Base-by-base conservation (phyloP, 1,140 invertebrate genomes). In the Heliconius eleuchia region DNA sequence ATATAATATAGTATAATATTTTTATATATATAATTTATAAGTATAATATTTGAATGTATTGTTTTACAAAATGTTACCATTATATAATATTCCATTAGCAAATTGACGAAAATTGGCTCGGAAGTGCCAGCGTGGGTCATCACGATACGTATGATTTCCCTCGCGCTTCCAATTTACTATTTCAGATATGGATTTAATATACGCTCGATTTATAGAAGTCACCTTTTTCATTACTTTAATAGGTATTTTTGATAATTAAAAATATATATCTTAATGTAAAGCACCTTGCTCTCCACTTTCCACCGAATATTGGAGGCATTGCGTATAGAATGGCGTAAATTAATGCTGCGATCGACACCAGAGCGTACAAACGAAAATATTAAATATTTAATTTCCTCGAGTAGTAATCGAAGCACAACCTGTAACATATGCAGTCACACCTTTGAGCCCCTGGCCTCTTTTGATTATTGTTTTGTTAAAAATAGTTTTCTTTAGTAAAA, bases 121-220 rank as follows among this genome's bases (percentile, higher is more conserved):
- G 42, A 55, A 50, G 46, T 71, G 27, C 75, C 72, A 78, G 18
- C 73, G 57, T 70, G 37, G 77, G 77, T 79, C 77, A 79, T 73
- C 73, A 79, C 57, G 55, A 50, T 79, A 55, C 16, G 57, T 66
- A 60, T 74, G 77, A 79, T 79, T 79, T 79, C 77, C 77, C 77
- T 74, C 57, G 77, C 39, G 72, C 39, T 57, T 46, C 77, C 73
- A 79, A 74, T 79, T 79, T 70, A n/a, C 23, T 39, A 9, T 76
- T 27, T 16, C 55, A 37, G 74, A 66, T 72, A 52, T 50, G 71
- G 57, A 27, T 73, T 78, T 78, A 78, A 78, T 78, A 73, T 30
- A 78, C 30, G 42, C 19, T 19, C 50, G 73, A 78, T 78, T 74
- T 66, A 78, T 78, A 50, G 77, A 34, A 71, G 52, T 73, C 57